Evolutionary conservation across 2,113 vertebrate genomes (phyloP).

Genomic region (Calypte anna): DNA sequence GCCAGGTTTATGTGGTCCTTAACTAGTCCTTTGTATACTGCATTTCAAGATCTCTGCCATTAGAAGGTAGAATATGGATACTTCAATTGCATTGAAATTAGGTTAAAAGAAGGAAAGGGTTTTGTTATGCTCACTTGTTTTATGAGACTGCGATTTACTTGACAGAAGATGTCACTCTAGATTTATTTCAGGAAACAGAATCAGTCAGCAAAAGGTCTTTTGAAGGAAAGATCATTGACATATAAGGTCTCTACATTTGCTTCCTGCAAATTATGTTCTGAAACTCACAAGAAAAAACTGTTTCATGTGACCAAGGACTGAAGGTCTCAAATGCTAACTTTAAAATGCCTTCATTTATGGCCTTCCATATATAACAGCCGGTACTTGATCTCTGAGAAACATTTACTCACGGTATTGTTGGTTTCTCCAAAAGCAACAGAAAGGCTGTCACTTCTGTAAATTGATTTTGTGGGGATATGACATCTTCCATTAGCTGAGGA

Average conservation of each 20-base stretch:
- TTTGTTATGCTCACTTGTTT: not conserved
- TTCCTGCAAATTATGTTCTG: not conserved
- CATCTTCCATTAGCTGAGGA: not conserved
- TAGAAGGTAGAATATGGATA: not conserved
- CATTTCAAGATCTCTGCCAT: not conserved
- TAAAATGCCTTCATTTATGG: not conserved
- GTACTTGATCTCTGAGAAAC: not conserved
- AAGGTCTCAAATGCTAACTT: not conserved
- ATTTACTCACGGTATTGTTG: not conserved
- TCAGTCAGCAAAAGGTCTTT: not conserved
- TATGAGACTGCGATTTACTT: not conserved
- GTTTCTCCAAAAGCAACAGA: conserved; percentile 7
- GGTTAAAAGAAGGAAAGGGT: not conserved
- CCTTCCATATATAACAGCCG: not conserved
- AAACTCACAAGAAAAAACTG: not conserved
- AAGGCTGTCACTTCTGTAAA: not conserved
- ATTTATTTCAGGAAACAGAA: conserved; percentile 6
- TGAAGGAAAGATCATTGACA: not conserved
- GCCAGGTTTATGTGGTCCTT: not conserved
- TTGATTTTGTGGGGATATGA: not conserved
- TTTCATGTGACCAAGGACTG: not conserved
- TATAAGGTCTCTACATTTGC: not conserved
- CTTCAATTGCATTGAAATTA: not conserved
- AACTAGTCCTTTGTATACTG: not conserved
- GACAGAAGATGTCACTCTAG: not conserved